These are phyloP conservation scores for Trichonephila inaurata DNA, from an alignment of 1,140 invertebrate genomes.

Conservation along the genomic window DNA sequence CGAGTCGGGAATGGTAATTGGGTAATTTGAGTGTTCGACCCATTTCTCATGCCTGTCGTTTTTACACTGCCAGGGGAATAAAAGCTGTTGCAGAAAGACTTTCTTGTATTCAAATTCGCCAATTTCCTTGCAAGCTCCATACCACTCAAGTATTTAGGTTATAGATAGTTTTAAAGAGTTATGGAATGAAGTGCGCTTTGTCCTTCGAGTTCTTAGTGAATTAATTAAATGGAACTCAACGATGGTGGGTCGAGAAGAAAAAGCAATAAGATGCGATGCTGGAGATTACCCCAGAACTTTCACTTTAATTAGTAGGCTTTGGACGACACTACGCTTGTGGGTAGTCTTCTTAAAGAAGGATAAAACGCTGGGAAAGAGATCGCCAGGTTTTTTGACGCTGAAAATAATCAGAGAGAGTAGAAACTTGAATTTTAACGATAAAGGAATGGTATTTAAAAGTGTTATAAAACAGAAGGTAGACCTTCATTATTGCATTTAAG, in stretches of 20 bases:
- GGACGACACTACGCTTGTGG: too few relatives aligned
- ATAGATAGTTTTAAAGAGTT: slow-evolving; percentile 42
- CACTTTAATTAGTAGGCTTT: too few relatives aligned
- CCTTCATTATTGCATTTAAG: too few relatives aligned
- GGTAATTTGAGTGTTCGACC: slow-evolving; percentile 20
- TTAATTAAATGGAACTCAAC: neutral
- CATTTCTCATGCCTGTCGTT: slow-evolving; percentile 10
- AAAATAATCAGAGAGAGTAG: too few relatives aligned
- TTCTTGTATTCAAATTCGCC: slow-evolving; percentile 35
- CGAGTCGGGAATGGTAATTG: slow-evolving; percentile 26
- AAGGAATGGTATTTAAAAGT: too few relatives aligned
- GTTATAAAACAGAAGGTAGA: too few relatives aligned
- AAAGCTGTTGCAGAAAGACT: slow-evolving; percentile 31
- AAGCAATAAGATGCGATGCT: too few relatives aligned
- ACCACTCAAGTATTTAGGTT: slow-evolving; percentile 3
- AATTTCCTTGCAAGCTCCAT: neutral
- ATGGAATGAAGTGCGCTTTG: neutral
- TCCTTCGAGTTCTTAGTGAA: slow-evolving; percentile 17
- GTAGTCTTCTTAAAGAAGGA: too few relatives aligned
- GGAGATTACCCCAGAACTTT: too few relatives aligned
- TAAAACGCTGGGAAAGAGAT: too few relatives aligned
- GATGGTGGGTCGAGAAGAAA: neutral
- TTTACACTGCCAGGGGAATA: neutral
- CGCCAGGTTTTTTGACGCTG: too few relatives aligned
- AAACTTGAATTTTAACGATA: too few relatives aligned